phyloP scores from a whole-genome alignment of 2,888 invertebrate species.

The Drosophila nr. fundita region DNA sequence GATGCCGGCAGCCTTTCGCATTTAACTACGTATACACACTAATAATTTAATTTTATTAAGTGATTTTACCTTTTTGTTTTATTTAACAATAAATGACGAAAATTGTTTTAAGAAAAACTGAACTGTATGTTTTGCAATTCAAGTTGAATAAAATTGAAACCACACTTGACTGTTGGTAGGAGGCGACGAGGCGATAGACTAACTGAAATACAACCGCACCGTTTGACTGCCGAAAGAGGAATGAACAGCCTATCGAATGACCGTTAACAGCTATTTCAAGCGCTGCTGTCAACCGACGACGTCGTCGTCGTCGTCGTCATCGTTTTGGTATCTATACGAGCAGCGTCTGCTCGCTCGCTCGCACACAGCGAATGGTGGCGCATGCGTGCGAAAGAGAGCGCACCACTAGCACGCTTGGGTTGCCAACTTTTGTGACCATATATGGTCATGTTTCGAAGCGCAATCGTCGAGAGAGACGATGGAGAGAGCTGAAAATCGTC shows the following conservation, averaged over 20 bases:
- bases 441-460: conserved; percentile 84
- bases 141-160: conserved; percentile 47
- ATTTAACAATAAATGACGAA: conserved; percentile 48
- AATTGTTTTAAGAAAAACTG: conserved; percentile 39
- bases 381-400: conserved; percentile 69
- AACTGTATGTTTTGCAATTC: conserved; percentile 48
- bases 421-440: conserved; percentile 84
- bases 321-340: conserved; percentile 30
- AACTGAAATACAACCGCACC: conserved; percentile 64
- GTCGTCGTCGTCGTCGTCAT: conserved; percentile 38
- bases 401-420: conserved; percentile 52
- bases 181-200: conserved; percentile 52
- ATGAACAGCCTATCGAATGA: conserved; percentile 65
- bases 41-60: background rate
- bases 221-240: conserved; percentile 72
- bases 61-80: conserved; percentile 62
- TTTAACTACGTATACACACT: background rate
- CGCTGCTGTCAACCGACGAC: conserved; percentile 39
- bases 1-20: conserved; percentile 38
- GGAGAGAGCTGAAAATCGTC: conserved; percentile 52
- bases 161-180: conserved; percentile 50
- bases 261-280: conserved; percentile 72
- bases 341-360: conserved; percentile 41
- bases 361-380: conserved; percentile 33
- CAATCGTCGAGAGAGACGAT: conserved; percentile 51